A percentile compares a stretch with the other conserved stretches of the same genome.
phyloP scores from a whole-genome alignment of 1,140 invertebrate genomes.

The Luehdorfia chinensis region DNA sequence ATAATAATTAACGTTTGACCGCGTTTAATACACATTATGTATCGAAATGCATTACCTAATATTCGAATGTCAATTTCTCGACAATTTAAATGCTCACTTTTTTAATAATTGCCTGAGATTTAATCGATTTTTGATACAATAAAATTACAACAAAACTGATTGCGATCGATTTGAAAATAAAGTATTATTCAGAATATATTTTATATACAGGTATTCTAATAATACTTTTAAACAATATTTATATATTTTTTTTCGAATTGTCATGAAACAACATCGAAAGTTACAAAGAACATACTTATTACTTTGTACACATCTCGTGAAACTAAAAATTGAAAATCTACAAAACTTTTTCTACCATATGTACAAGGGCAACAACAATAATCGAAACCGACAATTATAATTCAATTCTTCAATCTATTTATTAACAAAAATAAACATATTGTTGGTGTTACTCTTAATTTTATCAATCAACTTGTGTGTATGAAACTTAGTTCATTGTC shows the following conservation, averaged over 20 bases:
- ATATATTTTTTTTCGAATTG: constrained; percentile 55
- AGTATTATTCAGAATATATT: constrained; percentile 61
- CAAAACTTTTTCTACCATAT: constrained; percentile 62
- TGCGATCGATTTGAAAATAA: constrained; percentile 43
- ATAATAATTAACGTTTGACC: no score
- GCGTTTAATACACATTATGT: no score
- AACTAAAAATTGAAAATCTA: constrained; percentile 72
- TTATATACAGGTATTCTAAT: constrained; percentile 73
- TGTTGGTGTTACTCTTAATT: constrained; percentile 24
- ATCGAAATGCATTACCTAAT: no score
- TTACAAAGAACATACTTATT: constrained; percentile 51
- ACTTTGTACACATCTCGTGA: constrained; percentile 69
- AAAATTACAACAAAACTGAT: no score
- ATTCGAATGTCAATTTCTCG: no score
- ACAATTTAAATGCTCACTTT: no score
- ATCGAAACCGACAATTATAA: constrained; percentile 41
- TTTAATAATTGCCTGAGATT: no score
- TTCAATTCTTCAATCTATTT: constrained; percentile 36
- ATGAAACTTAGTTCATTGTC: constrained; percentile 13
- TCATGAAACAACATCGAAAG: constrained; percentile 37
- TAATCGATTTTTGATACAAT: no score
- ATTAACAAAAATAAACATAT: constrained; percentile 43
- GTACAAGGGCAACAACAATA: constrained; percentile 69
- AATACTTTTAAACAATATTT: constrained; percentile 74
- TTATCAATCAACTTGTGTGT: constrained; percentile 18